Evolutionary conservation across 2,797 vertebrate species (phyloP), one percentile per base, ranked within the genome.

Genomic region (Argyrosomus regius): DNA sequence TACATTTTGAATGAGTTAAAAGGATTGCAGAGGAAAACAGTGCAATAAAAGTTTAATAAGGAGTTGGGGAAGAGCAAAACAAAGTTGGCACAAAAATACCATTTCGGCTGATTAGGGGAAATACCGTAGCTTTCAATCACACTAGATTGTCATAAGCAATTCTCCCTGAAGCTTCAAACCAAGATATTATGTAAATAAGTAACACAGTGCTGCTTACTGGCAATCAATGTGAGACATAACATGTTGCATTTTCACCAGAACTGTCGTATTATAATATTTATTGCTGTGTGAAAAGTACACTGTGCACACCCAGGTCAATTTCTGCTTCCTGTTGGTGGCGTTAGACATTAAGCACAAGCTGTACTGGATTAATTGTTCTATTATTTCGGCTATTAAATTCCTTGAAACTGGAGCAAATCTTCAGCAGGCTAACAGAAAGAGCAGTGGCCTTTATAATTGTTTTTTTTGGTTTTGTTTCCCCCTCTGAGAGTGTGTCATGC

Each of bases 21-120:
- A 80, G 58, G 75, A 77, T 45, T 67, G 75, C 17, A 57, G 65
- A 57, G 50, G 56, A 74, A 87, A 91, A 86, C 80, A 86, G 63
- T 64, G 81, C 61, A 87, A 77, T 86, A 68, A 78, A 88, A 82
- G 82, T 88, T 92, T 88, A 83, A 91, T 86, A 87, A 84, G 77
- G 57, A 81, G 56, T 41, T 12, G 24, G 56, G 69, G 61, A 69
- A 63, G 68, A 80, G 68, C 43, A 35, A 58, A 81, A 81, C 54
- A 69, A 81, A 82, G 78, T 68, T 68, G 83, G 84, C 76, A 85
- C 24, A 48, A 83, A 88, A 85, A 88, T 46, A 81, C 43, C 7
- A 78, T 80, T 87, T 83, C 16, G 65, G 75, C 77, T 84, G 77
- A 87, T 87, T 73, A 79, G 60, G 57, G 73, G 76, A 82, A 87